Conservation (phyloP, 2,888 invertebrate genomes). For the Hemistola chrysoprasaria region DNA sequence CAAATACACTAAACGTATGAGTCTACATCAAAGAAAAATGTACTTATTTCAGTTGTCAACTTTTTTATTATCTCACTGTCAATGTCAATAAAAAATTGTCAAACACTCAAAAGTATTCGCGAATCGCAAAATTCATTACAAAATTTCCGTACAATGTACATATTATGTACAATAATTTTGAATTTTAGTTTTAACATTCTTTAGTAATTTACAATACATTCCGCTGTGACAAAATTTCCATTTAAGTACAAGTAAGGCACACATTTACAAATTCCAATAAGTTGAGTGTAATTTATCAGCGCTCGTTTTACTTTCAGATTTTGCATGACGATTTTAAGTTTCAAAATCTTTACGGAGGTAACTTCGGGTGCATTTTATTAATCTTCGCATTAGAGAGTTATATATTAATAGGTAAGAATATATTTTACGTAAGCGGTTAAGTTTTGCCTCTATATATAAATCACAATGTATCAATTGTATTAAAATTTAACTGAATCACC, state of each 20-base stretch:
- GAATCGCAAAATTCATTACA: no score
- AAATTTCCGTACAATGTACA: no score
- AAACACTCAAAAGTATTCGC: no score
- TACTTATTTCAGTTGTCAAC: no score
- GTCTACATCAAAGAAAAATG: no score
- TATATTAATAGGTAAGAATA: conserved; percentile 8
- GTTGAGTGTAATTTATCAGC: neutral
- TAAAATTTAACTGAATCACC: no score
- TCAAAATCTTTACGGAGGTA: conserved; percentile 5
- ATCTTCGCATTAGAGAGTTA: neutral
- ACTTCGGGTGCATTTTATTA: conserved; percentile 8
- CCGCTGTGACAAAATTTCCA: neutral
- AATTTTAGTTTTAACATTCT: neutral
- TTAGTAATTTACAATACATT: conserved; percentile 4
- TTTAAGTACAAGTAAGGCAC: conserved; percentile 2
- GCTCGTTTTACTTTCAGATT: conserved; percentile 18
- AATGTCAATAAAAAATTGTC: no score
- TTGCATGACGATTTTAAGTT: conserved; percentile 9
- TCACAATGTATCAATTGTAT: no score
- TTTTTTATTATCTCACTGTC: no score
- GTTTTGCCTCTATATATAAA: no score
- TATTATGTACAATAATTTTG: no score
- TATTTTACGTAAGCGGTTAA: neutral
- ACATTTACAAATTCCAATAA: neutral
- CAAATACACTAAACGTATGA: no score